phyloP scores from a whole-genome alignment of 2,888 invertebrate species.

The Coelinius sp. region DNA sequence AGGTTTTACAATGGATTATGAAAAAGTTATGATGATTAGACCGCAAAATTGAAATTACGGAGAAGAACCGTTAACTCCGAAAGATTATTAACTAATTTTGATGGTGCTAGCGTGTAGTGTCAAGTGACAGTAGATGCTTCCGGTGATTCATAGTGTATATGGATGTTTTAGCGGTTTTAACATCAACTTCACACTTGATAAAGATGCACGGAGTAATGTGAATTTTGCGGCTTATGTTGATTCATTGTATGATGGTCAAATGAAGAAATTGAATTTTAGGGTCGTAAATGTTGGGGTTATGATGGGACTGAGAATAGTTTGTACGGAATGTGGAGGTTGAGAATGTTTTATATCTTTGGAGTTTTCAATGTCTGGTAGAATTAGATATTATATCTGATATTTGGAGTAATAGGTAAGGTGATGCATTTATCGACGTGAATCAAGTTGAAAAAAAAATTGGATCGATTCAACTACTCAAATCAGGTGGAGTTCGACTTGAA shows the following conservation, averaged over 20 bases:
- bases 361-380: no score
- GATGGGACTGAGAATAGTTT: neutral
- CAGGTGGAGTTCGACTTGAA: no score
- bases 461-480: no score
- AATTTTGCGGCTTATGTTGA: neutral
- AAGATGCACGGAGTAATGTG: neutral
- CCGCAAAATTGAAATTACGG: conserved; percentile 37
- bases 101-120: neutral
- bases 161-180: conserved; percentile 2
- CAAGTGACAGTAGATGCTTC: conserved; percentile 13
- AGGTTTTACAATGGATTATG: conserved; percentile 14
- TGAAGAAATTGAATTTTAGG: neutral
- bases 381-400: no score
- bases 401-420: no score
- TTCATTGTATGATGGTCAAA: neutral
- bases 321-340: neutral
- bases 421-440: no score
- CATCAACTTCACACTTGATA: neutral
- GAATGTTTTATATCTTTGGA: no score
- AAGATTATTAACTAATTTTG: conserved; percentile 32
- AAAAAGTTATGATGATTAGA: conserved; percentile 25
- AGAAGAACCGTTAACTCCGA: conserved; percentile 24
- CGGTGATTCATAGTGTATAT: conserved; percentile 3
- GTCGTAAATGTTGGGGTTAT: neutral
- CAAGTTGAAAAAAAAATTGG: no score